Evolutionary conservation across 2,888 invertebrate genomes (phyloP).

Genomic region (Caenorhabditis doughertyi): DNA sequence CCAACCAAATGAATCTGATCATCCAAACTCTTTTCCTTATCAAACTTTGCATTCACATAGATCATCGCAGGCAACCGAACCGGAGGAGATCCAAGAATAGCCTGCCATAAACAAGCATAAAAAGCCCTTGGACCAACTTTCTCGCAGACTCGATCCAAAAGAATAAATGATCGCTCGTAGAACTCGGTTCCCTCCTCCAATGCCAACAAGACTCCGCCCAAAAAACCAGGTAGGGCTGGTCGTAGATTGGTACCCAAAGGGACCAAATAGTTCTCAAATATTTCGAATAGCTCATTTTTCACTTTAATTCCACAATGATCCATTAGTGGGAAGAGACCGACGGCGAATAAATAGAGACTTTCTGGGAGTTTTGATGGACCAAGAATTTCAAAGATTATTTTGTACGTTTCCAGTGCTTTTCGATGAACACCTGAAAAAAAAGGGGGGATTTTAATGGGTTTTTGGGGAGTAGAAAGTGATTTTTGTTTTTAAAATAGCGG

Average conservation of each 20-base stretch:
- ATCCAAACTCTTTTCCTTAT: constrained; percentile 88
- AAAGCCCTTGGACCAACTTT: constrained; percentile 89
- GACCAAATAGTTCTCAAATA: constrained; percentile 92
- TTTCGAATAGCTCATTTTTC: constrained; percentile 89
- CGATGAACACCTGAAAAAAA: constrained; percentile 88
- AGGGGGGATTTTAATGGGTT: too few relatives aligned
- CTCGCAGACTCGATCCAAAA: constrained; percentile 78
- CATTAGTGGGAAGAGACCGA: constrained; percentile 92
- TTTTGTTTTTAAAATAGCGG: neutral
- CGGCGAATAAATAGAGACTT: constrained; percentile 83
- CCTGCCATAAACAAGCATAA: constrained; percentile 92
- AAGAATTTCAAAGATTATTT: constrained; percentile 92
- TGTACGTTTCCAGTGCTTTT: constrained; percentile 93
- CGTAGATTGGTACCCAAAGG: constrained; percentile 89
- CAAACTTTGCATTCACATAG: constrained; percentile 90
- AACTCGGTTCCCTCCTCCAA: constrained; percentile 83
- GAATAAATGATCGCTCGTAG: constrained; percentile 76
- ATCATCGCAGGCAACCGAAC: constrained; percentile 90
- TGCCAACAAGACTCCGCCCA: constrained; percentile 92
- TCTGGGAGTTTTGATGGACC: constrained; percentile 86
- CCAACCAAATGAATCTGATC: constrained; percentile 91
- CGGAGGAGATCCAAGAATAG: constrained; percentile 89
- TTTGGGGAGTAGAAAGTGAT: neutral
- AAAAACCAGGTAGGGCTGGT: constrained; percentile 91
- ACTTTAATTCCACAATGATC: constrained; percentile 90